phyloP scores from a whole-genome alignment of 2,888 invertebrate species.

The Phymatocera aterrima region DNA sequence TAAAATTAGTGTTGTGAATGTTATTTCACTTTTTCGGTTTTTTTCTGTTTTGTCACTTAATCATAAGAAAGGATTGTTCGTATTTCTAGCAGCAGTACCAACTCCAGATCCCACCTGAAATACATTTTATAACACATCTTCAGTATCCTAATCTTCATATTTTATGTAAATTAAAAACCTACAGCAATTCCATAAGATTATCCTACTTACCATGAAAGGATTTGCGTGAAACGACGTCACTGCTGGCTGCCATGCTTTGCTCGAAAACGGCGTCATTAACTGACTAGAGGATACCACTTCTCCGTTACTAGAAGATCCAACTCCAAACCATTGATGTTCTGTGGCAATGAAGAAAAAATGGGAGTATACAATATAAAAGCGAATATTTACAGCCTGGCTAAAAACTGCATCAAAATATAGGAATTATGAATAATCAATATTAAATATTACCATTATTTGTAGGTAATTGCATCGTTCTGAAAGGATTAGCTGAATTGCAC shows the following conservation, averaged over 20 bases:
- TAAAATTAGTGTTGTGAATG: too few relatives aligned
- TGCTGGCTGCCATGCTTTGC: constrained; percentile 72
- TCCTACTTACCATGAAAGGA: constrained; percentile 72
- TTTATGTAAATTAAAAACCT: neutral
- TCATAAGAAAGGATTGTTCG: constrained; percentile 81
- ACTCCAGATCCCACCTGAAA: constrained; percentile 69
- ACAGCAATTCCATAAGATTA: neutral
- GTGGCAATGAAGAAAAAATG: constrained; percentile 44
- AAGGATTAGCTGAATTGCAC: constrained; percentile 70
- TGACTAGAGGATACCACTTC: constrained; percentile 72
- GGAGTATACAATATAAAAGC: neutral
- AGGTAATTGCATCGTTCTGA: constrained; percentile 67
- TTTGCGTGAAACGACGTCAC: constrained; percentile 72
- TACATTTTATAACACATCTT: neutral
- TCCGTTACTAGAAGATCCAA: constrained; percentile 66
- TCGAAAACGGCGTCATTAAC: constrained; percentile 68
- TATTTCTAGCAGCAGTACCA: constrained; percentile 73
- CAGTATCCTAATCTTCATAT: neutral
- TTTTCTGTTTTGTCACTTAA: too few relatives aligned
- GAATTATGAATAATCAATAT: neutral
- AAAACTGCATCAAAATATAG: too few relatives aligned
- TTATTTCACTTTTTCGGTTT: constrained; percentile 57
- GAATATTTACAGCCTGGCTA: too few relatives aligned
- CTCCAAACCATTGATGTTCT: constrained; percentile 69
- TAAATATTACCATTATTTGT: constrained; percentile 68